These are phyloP conservation scores for Tichodroma muraria DNA, from an alignment of 2,113 vertebrate genomes.

Conservation along the genomic window DNA sequence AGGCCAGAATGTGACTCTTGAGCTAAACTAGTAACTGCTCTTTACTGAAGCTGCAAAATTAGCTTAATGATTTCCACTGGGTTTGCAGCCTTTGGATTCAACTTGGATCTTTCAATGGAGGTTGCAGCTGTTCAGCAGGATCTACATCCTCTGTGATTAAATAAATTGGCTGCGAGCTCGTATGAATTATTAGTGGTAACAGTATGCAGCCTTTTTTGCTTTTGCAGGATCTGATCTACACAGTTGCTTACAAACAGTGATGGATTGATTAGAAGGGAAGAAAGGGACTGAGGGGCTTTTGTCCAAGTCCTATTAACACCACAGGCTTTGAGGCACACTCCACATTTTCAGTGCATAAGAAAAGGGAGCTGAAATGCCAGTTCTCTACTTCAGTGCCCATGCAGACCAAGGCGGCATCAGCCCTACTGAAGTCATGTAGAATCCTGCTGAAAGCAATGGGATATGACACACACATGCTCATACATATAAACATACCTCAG, in stretches of 20 bases:
- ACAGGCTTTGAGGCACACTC: not conserved
- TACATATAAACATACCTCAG: not conserved
- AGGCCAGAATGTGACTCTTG: not conserved
- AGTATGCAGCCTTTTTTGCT: not conserved
- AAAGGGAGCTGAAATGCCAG: not conserved
- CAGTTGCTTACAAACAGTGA: not conserved
- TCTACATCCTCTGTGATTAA: not conserved
- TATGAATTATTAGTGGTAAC: not conserved
- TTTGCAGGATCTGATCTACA: not conserved
- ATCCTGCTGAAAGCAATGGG: not conserved
- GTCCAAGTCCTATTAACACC: not conserved
- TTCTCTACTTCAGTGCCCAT: not conserved
- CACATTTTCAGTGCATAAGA: not conserved
- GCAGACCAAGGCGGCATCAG: not conserved
- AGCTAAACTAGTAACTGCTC: not conserved
- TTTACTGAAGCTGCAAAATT: not conserved
- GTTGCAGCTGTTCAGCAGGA: not conserved
- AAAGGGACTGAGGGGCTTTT: not conserved
- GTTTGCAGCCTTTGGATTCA: not conserved
- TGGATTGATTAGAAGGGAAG: not conserved
- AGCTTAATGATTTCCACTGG: not conserved
- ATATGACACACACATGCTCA: not conserved
- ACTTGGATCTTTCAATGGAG: not conserved
- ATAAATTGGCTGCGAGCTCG: not conserved
- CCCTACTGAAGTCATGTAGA: not conserved